Evolutionary conservation across 2,113 vertebrate species (phyloP).

Genomic region (Tonatia bakeri): DNA sequence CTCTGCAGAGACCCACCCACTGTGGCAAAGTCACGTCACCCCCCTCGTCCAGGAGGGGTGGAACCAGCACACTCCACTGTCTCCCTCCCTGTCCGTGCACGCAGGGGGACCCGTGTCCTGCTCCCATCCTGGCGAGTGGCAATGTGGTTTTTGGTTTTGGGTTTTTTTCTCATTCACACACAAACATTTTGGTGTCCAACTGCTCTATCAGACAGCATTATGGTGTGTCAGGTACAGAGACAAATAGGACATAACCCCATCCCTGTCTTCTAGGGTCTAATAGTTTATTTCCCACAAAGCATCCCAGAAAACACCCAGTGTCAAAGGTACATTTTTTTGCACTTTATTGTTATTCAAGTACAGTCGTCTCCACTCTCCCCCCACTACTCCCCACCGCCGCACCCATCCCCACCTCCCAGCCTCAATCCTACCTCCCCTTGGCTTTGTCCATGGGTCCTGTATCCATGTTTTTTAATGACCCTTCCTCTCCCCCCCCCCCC

Average conservation of each 20-base stretch:
- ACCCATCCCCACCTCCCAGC: too few relatives aligned
- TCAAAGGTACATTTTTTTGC: not conserved
- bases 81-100: rapidly evolving
- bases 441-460: too few relatives aligned
- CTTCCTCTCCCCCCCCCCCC: too few relatives aligned
- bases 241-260: not conserved
- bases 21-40: too few relatives aligned
- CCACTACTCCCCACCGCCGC: too few relatives aligned
- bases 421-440: too few relatives aligned
- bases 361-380: too few relatives aligned
- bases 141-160: constrained; percentile 8
- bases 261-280: not conserved
- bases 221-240: not conserved
- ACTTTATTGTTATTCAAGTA: too few relatives aligned
- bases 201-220: not conserved
- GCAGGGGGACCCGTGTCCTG: not conserved
- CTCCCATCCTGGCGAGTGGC: not conserved
- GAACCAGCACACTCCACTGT: rapidly evolving
- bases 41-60: not conserved
- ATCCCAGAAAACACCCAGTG: not conserved
- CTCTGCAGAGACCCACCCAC: not conserved
- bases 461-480: too few relatives aligned
- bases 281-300: not conserved
- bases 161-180: not conserved
- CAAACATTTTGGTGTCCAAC: not conserved